Conservation (phyloP, 2,113 vertebrate species). For the Atherinomorus stipes region DNA sequence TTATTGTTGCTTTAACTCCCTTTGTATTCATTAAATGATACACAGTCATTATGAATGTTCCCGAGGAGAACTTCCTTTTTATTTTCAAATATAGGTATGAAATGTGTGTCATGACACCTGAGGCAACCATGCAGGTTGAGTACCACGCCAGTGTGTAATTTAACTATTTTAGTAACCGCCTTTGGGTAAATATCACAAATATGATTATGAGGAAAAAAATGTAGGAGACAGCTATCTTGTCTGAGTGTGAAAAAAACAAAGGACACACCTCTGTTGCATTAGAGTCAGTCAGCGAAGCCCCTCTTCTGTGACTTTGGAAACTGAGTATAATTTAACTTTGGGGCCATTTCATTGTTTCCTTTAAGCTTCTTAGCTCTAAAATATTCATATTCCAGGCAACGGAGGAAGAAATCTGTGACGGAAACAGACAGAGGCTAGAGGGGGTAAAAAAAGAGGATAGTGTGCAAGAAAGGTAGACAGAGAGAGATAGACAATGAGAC, state of each 20-base stretch:
- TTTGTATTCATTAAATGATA: constrained; percentile 30
- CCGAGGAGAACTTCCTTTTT: background rate
- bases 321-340: constrained; percentile 83
- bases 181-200: constrained; percentile 44
- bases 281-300: constrained; percentile 64
- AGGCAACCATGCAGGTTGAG: constrained; percentile 1
- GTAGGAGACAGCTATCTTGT: constrained; percentile 44
- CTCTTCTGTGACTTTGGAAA: constrained; percentile 73
- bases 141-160: constrained; percentile 7
- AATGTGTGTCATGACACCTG: constrained; percentile 13
- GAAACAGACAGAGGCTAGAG: constrained; percentile 61
- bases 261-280: constrained; percentile 43
- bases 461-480: constrained; percentile 43
- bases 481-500: constrained; percentile 54
- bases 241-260: constrained; percentile 31
- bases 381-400: constrained; percentile 83
- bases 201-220: constrained; percentile 51
- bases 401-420: constrained; percentile 75
- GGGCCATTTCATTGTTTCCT: constrained; percentile 84
- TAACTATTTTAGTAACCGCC: constrained; percentile 4
- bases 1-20: constrained; percentile 26
- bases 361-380: constrained; percentile 86
- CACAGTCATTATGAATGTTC: constrained; percentile 18
- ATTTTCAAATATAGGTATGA: background rate
- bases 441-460: constrained; percentile 43